These are phyloP conservation scores for Lerista edwardsae DNA, from an alignment of 2,797 vertebrate genomes.

Conservation along the genomic window DNA sequence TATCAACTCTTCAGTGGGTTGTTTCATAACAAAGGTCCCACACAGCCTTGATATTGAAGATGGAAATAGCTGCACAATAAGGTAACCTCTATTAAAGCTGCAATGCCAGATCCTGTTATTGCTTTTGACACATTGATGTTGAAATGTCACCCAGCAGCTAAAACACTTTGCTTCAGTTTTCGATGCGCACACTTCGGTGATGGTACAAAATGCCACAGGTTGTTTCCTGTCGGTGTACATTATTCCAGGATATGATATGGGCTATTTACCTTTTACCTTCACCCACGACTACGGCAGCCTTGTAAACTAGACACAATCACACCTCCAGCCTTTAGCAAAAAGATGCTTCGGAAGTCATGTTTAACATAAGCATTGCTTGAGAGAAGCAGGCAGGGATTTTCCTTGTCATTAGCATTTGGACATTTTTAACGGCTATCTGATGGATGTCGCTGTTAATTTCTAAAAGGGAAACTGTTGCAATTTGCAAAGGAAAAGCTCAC, in stretches of 20 bases:
- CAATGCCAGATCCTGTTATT: background rate
- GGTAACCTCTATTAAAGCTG: background rate
- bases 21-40: background rate
- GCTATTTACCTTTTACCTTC: background rate
- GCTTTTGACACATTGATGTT: background rate
- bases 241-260: background rate
- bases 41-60: background rate
- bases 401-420: slow-evolving; percentile 50
- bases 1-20: background rate
- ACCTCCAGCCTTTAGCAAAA: slow-evolving; percentile 47
- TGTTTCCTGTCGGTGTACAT: slow-evolving; percentile 12
- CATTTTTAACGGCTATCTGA: slow-evolving; percentile 43
- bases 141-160: background rate
- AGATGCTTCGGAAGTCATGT: slow-evolving; percentile 47
- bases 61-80: background rate
- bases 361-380: slow-evolving; percentile 28
- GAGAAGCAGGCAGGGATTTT: slow-evolving; percentile 38
- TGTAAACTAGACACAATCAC: background rate
- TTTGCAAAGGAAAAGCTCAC: slow-evolving; percentile 56
- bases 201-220: background rate
- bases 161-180: fast-evolving
- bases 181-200: background rate
- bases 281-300: slow-evolving; percentile 11
- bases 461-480: slow-evolving; percentile 44
- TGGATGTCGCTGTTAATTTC: slow-evolving; percentile 48